Base-by-base conservation (phyloP, 2,888 invertebrate genomes). In the Neelides folsomi region DNA sequence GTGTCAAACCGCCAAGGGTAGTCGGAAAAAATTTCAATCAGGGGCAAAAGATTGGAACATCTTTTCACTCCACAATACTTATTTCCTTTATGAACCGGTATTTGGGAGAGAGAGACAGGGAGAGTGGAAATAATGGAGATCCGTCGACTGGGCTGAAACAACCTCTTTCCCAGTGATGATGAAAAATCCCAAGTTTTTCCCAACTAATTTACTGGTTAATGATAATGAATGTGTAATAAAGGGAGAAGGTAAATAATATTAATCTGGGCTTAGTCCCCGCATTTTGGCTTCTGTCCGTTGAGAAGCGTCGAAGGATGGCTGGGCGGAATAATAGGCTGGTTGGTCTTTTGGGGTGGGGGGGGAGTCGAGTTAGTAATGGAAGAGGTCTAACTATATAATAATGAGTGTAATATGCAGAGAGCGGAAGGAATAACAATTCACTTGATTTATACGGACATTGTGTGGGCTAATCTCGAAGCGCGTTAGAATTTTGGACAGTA, bases 371-470 rank as follows among this genome's bases (percentile, higher is more conserved):
- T 39, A 6, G 41, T 10, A 41, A 37, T 47, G 47, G 40, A 35
- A 35, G 52, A 49, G 47, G 55, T 51, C 51, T 27, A 27, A 27
- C 27, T 27, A 27, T 53, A 55, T 53, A 55, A 52, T 55, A 51
- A 58, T 55, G 57, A 58, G 58, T 52, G 53, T 58, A 58, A 58
- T 59, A 59, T 56, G 59, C 59, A 59, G 46, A 55, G 52, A 53
- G 55, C 56, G 56, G 57, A 59, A 57, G 59, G 52, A 55, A 59
- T 59, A 57, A 54, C 56, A 53, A 56, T 54, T 48, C 51, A 48
- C 40, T 45, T 59, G 59, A 59, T 59, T 57, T 59, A 59, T 54
- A 55, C 55, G 51, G 53, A 55, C 55, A 59, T 55, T 51, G 52
- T 57, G 51, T 52, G 37, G 37, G 55, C 57, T 59, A 59, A 59